Evolutionary conservation across 2,797 vertebrate species (phyloP).

Genomic region (Podargus strigoides): DNA sequence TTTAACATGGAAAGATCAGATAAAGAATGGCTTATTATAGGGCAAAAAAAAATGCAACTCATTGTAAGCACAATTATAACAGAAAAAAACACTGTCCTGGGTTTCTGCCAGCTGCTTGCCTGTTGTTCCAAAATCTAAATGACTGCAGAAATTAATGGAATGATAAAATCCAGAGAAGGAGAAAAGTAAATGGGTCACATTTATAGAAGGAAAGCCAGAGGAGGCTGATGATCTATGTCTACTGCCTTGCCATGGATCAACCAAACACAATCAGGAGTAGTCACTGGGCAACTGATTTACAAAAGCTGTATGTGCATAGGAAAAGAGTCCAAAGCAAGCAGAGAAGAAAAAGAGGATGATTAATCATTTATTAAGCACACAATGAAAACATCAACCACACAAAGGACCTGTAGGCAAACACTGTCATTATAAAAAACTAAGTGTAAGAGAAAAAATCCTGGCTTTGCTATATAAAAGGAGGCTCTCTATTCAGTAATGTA

Average conservation of each 20-base stretch:
- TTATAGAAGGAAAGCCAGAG: neutral
- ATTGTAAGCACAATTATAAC: neutral
- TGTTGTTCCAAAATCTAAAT: neutral
- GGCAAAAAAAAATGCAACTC: neutral
- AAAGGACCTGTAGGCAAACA: neutral
- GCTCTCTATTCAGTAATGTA: neutral
- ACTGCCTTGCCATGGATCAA: neutral
- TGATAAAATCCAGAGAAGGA: neutral
- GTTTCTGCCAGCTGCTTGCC: neutral
- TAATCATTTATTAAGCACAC: slow-evolving; percentile 5
- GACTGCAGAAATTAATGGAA: slow-evolving; percentile 1
- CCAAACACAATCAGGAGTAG: neutral
- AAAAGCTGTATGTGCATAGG: neutral
- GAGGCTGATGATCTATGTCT: neutral
- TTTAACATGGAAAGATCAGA: neutral
- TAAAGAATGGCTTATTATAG: neutral
- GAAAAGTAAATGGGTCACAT: slow-evolving; percentile 17
- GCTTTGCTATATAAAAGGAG: neutral
- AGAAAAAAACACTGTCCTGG: neutral
- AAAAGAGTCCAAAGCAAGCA: neutral
- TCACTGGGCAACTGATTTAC: neutral
- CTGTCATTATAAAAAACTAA: neutral
- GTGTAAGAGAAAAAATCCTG: neutral
- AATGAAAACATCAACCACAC: neutral
- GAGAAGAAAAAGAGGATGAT: neutral